Evolutionary conservation across 2,888 invertebrate species (phyloP), one percentile per base, ranked within the genome.

Genomic region (Leucozona laternaria): DNA sequence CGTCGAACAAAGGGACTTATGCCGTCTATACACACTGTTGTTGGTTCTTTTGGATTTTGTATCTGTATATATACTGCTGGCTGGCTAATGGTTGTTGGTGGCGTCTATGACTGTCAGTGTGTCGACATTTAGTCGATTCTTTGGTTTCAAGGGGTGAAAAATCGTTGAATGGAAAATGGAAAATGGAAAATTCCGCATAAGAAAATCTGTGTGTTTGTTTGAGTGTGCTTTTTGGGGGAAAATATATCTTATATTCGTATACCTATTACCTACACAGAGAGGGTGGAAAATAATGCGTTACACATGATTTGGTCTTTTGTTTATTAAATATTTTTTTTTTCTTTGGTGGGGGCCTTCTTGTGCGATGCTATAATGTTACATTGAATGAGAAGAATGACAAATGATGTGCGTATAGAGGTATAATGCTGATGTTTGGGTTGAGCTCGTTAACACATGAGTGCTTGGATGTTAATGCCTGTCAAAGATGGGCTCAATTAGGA

Each of bases 111-210:
- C 48, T 50, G 78, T 62, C 70, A 78, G 78, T 78, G 78, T 78
- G 78, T 71, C 78, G 78, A 70, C 71, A 78, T 78, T 71, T 68
- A 68, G 78, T 28, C 50, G 62, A 64, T 48, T 70, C 37, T 60
- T 48, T 53, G 53, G 53, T 40, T 34, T 45, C 50, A 81, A 71
- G 70, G 81, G 81, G 77, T 77, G 77, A 81, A 81, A 71, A 85
- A 68, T 81, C 81, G 81, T 85, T 81, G 80, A 84, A 84, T 84
- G 80, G 84, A 79, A 85, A 85, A 85, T 84, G 80, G 84, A 79
- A 85, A 85, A 85, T 77, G 81, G 81, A 71, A 85, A 85, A 84
- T 71, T 72, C 78, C 78, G 72, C 78, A 82, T 15, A 66, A 57
- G 58, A 53, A 82, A 78, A 68, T 72, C 64, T 48, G 64, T 77